Conservation (phyloP, 2,888 invertebrate genomes). For the Prostheceraeus crozeri region DNA sequence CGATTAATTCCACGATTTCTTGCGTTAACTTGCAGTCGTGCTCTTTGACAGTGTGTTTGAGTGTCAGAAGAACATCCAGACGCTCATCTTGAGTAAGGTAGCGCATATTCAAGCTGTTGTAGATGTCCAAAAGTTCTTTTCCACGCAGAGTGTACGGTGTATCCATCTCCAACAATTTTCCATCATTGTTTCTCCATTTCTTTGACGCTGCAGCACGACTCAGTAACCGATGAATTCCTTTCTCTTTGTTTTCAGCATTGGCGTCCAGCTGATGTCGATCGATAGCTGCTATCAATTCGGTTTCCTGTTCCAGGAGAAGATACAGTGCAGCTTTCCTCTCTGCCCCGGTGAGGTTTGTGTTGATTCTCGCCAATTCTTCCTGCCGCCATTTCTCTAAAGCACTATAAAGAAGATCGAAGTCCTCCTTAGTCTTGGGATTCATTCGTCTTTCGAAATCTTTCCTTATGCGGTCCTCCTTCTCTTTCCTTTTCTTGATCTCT, state of each 20-base stretch:
- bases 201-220: slow-evolving; percentile 61
- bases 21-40: slow-evolving; percentile 57
- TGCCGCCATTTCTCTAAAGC: slow-evolving; percentile 47
- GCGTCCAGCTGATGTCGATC: slow-evolving; percentile 55
- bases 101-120: slow-evolving; percentile 63
- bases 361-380: slow-evolving; percentile 53
- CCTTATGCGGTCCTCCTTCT: slow-evolving; percentile 54
- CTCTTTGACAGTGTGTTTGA: slow-evolving; percentile 64
- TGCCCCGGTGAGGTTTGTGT: slow-evolving; percentile 51
- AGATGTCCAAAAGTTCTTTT: slow-evolving; percentile 67
- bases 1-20: slow-evolving; percentile 63
- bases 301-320: slow-evolving; percentile 56
- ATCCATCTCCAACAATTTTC: slow-evolving; percentile 68
- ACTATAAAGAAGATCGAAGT: slow-evolving; percentile 55
- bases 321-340: slow-evolving; percentile 58
- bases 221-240: slow-evolving; percentile 44
- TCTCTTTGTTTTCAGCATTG: slow-evolving; percentile 50
- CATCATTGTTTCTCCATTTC: slow-evolving; percentile 69
- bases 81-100: slow-evolving; percentile 64
- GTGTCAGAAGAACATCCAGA: slow-evolving; percentile 65
- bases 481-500: slow-evolving; percentile 50
- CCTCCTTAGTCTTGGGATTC: slow-evolving; percentile 56
- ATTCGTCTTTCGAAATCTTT: slow-evolving; percentile 54
- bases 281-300: slow-evolving; percentile 56
- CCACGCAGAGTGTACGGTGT: slow-evolving; percentile 73